Evolutionary conservation across 2,113 vertebrate genomes (phyloP).

Genomic region (Sapayoa aenigma): DNA sequence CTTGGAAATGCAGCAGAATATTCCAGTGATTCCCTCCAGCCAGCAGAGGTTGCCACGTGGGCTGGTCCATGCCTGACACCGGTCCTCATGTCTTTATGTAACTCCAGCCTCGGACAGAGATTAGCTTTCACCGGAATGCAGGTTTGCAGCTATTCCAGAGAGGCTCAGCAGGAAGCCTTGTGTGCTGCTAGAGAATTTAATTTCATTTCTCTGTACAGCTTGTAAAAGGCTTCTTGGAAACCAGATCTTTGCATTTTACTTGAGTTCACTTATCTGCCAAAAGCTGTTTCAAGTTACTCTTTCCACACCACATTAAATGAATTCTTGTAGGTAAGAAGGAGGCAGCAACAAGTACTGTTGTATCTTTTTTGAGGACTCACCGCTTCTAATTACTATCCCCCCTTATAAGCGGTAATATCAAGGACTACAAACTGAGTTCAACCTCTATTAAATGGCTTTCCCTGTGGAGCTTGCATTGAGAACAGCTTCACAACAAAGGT

Average conservation of each 20-base stretch:
- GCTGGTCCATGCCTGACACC: neutral
- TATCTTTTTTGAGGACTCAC: conserved; percentile 29
- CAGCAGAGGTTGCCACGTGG: neutral
- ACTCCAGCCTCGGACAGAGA: neutral
- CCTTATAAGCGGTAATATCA: neutral
- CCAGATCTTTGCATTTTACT: conserved; percentile 10
- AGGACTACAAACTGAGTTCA: conserved; percentile 28
- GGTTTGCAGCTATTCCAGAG: neutral
- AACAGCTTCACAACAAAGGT: conserved; percentile 31
- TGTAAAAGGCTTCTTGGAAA: conserved; percentile 43
- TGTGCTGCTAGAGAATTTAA: neutral
- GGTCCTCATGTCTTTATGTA: neutral
- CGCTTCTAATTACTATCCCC: neutral
- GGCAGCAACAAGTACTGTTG: neutral
- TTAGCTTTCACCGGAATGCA: neutral
- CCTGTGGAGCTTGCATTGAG: conserved; percentile 1
- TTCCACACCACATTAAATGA: neutral
- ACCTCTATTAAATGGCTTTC: conserved; percentile 18
- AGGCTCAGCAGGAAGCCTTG: neutral
- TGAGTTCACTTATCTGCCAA: neutral
- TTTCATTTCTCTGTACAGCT: neutral
- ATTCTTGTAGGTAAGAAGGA: neutral
- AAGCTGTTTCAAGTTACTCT: conserved; percentile 42
- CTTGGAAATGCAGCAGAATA: neutral
- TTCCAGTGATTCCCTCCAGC: neutral